Evolutionary conservation across 2,113 vertebrate species (phyloP).

Genomic region (Noturus placidus): DNA sequence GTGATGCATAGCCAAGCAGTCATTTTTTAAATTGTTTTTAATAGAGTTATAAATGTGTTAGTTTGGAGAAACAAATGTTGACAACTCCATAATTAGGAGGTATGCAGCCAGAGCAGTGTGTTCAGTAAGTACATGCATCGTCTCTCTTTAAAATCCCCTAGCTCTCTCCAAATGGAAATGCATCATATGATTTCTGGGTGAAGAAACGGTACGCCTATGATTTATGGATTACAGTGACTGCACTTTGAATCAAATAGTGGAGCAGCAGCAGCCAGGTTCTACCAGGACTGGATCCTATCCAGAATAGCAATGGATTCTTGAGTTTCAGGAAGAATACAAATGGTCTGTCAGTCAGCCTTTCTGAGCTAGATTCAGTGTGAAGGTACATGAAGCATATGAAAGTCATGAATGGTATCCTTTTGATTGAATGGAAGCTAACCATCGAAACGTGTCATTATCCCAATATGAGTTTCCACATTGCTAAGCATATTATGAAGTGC

Average conservation of each 20-base stretch:
- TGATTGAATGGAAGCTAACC: background rate
- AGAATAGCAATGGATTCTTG: conserved; percentile 37
- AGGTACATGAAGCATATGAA: background rate
- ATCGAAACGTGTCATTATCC: background rate
- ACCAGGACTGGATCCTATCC: conserved; percentile 21
- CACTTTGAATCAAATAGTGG: conserved; percentile 26
- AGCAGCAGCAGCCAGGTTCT: conserved; percentile 13
- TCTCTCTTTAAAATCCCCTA: conserved; percentile 22
- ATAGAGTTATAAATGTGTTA: conserved; percentile 40
- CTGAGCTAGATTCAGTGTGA: background rate
- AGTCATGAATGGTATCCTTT: background rate
- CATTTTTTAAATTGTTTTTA: conserved; percentile 29
- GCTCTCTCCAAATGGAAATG: conserved; percentile 26
- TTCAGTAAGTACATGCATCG: background rate
- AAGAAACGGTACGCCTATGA: conserved; percentile 30
- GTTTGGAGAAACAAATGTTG: conserved; percentile 41
- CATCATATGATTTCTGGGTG: conserved; percentile 38
- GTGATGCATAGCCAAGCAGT: conserved; percentile 29
- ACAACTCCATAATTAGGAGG: conserved; percentile 47
- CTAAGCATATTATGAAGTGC: background rate
- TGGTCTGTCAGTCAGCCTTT: conserved; percentile 15
- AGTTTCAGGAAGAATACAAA: conserved; percentile 39
- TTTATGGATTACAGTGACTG: conserved; percentile 48
- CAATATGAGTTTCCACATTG: background rate
- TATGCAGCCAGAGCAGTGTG: conserved; percentile 30